Percentiles rank a stretch among this genome's conserved stretches.
These are phyloP conservation scores for Disparrhopalites patrizii DNA, from an alignment of 2,888 invertebrate genomes.

Conservation along the genomic window DNA sequence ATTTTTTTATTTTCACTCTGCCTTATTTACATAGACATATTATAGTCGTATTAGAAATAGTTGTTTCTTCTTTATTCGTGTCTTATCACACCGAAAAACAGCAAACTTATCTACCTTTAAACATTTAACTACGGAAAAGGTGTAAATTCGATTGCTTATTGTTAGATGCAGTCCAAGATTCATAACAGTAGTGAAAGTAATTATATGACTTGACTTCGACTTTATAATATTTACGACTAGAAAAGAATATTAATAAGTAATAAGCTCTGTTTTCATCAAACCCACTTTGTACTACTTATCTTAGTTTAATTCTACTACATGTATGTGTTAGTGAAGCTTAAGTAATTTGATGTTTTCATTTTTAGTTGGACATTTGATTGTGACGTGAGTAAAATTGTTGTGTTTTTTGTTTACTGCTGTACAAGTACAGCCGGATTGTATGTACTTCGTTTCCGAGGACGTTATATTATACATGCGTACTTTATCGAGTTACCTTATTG, in stretches of 20 bases:
- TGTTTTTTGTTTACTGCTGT: conserved; percentile 13
- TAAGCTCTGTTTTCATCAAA: not conserved
- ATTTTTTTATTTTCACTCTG: conserved; percentile 13
- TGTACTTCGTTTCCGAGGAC: not conserved
- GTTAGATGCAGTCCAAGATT: not conserved
- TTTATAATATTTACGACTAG: not conserved
- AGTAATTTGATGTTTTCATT: conserved; percentile 11
- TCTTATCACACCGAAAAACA: no score
- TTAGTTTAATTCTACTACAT: not conserved
- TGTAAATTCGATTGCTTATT: not conserved
- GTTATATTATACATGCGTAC: not conserved
- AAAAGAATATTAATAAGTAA: no score
- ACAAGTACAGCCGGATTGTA: not conserved
- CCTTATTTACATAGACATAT: not conserved
- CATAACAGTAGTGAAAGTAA: not conserved
- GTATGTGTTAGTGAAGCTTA: conserved; percentile 4
- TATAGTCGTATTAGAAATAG: no score
- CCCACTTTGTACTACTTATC: conserved; percentile 5
- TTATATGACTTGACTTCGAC: not conserved
- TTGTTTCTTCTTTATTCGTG: no score
- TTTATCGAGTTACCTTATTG: conserved; percentile 1
- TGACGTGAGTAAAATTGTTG: conserved; percentile 11
- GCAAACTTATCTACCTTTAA: conserved; percentile 1
- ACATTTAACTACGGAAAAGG: not conserved
- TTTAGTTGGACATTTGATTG: conserved; percentile 15